These are phyloP conservation scores for Bursaphelenchus mucronatus DNA, from an alignment of 1,140 invertebrate genomes.

Conservation along the genomic window DNA sequence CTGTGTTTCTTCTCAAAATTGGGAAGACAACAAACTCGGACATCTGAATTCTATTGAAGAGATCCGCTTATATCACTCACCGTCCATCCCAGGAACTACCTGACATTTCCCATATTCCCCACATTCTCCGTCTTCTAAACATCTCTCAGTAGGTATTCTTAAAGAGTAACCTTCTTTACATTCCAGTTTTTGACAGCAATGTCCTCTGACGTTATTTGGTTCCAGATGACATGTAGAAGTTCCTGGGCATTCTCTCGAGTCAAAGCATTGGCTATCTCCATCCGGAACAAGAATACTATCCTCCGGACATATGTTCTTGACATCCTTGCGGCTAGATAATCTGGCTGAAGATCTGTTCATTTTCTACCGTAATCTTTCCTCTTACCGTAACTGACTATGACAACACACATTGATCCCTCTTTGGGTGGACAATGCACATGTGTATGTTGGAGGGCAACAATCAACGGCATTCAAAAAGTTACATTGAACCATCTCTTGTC, in stretches of 20 bases:
- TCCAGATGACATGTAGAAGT: slow-evolving; percentile 2
- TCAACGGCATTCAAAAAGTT: slow-evolving; percentile 20
- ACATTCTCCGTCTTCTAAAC: too few relatives aligned
- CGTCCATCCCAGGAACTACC: background rate
- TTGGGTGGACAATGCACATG: slow-evolving; percentile 39
- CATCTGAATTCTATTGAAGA: background rate
- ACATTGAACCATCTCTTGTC: slow-evolving; percentile 18
- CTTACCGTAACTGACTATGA: slow-evolving; percentile 32
- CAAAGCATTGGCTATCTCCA: slow-evolving; percentile 9
- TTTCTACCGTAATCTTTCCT: slow-evolving; percentile 4
- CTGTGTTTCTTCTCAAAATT: slow-evolving; percentile 6
- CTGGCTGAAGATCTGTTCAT: slow-evolving; percentile 2
- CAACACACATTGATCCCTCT: slow-evolving; percentile 46
- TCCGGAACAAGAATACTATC: slow-evolving; percentile 17
- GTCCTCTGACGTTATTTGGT: background rate
- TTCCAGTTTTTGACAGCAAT: too few relatives aligned
- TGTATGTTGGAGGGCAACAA: slow-evolving; percentile 39
- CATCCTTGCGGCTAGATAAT: background rate
- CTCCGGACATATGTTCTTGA: slow-evolving; percentile 1
- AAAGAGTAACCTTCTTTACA: too few relatives aligned
- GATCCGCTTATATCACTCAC: background rate
- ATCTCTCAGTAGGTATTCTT: too few relatives aligned
- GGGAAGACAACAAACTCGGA: background rate
- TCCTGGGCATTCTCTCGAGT: slow-evolving; percentile 3
- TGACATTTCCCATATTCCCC: too few relatives aligned